Conservation (phyloP, 2,113 vertebrate species). For the Plotosus lineatus region DNA sequence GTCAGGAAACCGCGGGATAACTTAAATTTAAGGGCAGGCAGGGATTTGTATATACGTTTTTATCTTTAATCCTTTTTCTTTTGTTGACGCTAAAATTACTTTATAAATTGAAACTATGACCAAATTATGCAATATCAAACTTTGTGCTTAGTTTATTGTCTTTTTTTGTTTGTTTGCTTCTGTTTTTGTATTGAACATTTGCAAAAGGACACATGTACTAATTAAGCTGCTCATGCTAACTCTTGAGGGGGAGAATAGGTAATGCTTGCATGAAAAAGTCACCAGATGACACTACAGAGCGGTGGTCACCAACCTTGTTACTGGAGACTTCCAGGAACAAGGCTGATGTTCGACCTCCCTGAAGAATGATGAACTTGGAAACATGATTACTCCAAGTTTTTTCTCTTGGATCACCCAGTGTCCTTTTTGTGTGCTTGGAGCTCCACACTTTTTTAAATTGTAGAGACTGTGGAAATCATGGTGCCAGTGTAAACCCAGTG, state of each 20-base stretch:
- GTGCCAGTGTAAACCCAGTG: too few relatives aligned
- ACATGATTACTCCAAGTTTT: too few relatives aligned
- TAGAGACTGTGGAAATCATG: too few relatives aligned
- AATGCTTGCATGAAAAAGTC: background rate
- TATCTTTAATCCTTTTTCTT: background rate
- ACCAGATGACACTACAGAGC: background rate
- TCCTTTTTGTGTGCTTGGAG: too few relatives aligned
- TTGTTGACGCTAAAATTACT: background rate
- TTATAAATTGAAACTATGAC: too few relatives aligned
- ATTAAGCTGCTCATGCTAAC: background rate
- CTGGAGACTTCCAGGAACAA: too few relatives aligned
- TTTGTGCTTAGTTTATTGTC: background rate
- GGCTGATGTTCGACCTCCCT: too few relatives aligned
- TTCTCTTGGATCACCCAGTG: too few relatives aligned
- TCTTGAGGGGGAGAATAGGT: background rate
- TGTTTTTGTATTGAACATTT: background rate
- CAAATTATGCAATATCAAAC: background rate
- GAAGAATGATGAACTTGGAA: too few relatives aligned
- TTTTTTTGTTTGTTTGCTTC: too few relatives aligned
- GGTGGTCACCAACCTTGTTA: too few relatives aligned
- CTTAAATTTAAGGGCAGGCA: background rate
- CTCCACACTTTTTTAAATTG: too few relatives aligned
- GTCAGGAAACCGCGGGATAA: background rate
- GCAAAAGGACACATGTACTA: background rate
- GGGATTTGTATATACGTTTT: background rate